phyloP scores from a whole-genome alignment of 2,888 invertebrate species.

The Phrixothrix hirtus region DNA sequence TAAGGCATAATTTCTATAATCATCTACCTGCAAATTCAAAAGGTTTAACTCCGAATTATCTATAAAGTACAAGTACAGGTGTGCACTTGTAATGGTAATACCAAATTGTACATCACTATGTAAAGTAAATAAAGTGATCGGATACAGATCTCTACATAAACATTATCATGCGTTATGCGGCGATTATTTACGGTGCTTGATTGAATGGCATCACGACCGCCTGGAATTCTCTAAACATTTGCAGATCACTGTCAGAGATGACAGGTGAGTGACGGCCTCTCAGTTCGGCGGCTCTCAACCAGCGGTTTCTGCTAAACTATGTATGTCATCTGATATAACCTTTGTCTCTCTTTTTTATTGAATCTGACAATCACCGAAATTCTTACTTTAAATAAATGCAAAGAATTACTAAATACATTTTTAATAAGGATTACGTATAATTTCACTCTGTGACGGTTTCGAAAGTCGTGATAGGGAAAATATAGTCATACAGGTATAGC shows the following conservation, averaged over 20 bases:
- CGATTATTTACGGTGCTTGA: conserved; percentile 38
- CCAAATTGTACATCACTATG: conserved; percentile 19
- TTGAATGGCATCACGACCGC: conserved; percentile 38
- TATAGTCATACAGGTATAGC: too few species aligned
- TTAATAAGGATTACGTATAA: too few species aligned
- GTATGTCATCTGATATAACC: conserved; percentile 8
- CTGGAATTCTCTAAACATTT: conserved; percentile 43
- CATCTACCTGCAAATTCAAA: conserved; percentile 16
- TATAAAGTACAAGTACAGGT: conserved; percentile 15
- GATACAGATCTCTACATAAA: conserved; percentile 28
- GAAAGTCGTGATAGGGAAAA: too few species aligned
- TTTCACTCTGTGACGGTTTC: too few species aligned
- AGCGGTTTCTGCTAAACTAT: conserved; percentile 32
- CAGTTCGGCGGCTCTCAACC: conserved; percentile 38
- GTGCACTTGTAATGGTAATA: conserved; percentile 16
- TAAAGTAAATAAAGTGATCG: conserved; percentile 28
- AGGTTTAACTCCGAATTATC: neutral
- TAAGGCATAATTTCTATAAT: conserved; percentile 46
- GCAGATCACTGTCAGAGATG: conserved; percentile 43
- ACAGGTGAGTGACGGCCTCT: conserved; percentile 42
- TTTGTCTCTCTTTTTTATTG: conserved; percentile 1
- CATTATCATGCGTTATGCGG: conserved; percentile 32
- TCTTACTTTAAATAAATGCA: neutral
- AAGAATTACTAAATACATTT: too few species aligned
- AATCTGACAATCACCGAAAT: neutral